A percentile compares a stretch with the other conserved stretches of the same genome.
phyloP scores from a whole-genome alignment of 1,140 invertebrate genomes.

The Heliconius melpomene region DNA sequence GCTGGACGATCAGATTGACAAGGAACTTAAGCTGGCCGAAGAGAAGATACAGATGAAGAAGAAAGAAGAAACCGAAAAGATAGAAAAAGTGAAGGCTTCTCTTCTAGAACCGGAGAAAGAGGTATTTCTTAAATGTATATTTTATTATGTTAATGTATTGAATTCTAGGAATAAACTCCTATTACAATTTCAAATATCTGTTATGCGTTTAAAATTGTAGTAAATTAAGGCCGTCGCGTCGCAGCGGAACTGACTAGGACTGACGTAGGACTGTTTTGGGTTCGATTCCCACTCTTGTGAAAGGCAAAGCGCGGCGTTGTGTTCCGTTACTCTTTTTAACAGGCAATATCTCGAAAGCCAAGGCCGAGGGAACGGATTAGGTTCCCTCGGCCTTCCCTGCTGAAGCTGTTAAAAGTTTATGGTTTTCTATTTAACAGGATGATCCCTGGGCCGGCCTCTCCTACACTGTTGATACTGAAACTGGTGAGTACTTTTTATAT shows the following conservation, averaged over 20 bases:
- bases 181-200: too few species aligned
- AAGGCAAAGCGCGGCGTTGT: too few species aligned
- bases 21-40: constrained; percentile 55
- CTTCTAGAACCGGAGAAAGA: constrained; percentile 63
- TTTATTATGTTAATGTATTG: background rate
- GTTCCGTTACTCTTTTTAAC: background rate
- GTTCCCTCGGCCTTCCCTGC: background rate
- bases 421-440: constrained; percentile 48
- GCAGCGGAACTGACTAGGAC: too few species aligned
- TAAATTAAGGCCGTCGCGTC: too few species aligned
- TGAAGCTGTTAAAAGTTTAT: background rate
- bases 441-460: constrained; percentile 89
- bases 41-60: constrained; percentile 59
- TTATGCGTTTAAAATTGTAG: too few species aligned
- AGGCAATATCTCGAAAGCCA: background rate
- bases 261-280: too few species aligned
- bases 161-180: too few species aligned
- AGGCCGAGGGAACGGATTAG: background rate
- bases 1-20: constrained; percentile 51
- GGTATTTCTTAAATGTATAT: constrained; percentile 28
- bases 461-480: constrained; percentile 93
- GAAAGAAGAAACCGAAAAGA: constrained; percentile 61
- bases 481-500: constrained; percentile 84
- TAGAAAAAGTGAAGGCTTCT: constrained; percentile 72
- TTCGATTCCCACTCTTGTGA: too few species aligned